A percentile compares a stretch with the other conserved stretches of the same genome.
These are phyloP conservation scores for Cephus sareptanus DNA, from an alignment of 2,888 invertebrate species.

Conservation along the genomic window DNA sequence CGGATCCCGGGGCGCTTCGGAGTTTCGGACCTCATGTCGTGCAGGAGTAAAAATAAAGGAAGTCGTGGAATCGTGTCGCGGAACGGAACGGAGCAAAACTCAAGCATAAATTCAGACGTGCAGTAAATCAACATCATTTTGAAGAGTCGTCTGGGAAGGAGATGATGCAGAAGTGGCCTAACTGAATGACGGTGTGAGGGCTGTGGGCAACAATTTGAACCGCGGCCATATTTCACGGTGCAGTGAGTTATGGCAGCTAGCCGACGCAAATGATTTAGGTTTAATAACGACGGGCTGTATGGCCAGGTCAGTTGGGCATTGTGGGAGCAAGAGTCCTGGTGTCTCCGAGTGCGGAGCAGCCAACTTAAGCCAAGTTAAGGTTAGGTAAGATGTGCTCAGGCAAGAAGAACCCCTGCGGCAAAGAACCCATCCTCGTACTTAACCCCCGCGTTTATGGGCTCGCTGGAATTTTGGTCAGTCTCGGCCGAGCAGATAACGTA, in stretches of 20 bases:
- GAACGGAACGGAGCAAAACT: neutral
- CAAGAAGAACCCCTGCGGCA: slow-evolving; percentile 22
- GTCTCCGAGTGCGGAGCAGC: slow-evolving; percentile 13
- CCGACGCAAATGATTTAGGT: slow-evolving; percentile 64
- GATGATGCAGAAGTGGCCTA: slow-evolving; percentile 30
- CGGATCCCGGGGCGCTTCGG: neutral
- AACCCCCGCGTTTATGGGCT: slow-evolving; percentile 19
- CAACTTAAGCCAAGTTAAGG: slow-evolving; percentile 8
- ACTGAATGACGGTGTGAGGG: slow-evolving; percentile 27
- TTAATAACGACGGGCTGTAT: slow-evolving; percentile 57
- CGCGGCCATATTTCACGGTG: slow-evolving; percentile 61
- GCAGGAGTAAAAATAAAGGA: neutral
- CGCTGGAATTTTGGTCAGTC: slow-evolving; percentile 50
- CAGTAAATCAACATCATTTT: slow-evolving; percentile 55
- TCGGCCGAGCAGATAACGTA: slow-evolving; percentile 48
- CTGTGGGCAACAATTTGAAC: slow-evolving; percentile 61
- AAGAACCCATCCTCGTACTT: slow-evolving; percentile 5
- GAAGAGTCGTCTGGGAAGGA: slow-evolving; percentile 42
- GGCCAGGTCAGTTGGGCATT: slow-evolving; percentile 59
- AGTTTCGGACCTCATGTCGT: neutral
- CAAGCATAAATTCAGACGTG: slow-evolving; percentile 37
- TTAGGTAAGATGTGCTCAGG: neutral
- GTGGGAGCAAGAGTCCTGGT: slow-evolving; percentile 35
- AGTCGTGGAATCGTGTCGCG: neutral
- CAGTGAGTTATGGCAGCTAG: slow-evolving; percentile 59